Evolutionary conservation across 1,140 invertebrate genomes (phyloP), one percentile per base, ranked within the genome.

Genomic region (Rhopalosiphum maidis): DNA sequence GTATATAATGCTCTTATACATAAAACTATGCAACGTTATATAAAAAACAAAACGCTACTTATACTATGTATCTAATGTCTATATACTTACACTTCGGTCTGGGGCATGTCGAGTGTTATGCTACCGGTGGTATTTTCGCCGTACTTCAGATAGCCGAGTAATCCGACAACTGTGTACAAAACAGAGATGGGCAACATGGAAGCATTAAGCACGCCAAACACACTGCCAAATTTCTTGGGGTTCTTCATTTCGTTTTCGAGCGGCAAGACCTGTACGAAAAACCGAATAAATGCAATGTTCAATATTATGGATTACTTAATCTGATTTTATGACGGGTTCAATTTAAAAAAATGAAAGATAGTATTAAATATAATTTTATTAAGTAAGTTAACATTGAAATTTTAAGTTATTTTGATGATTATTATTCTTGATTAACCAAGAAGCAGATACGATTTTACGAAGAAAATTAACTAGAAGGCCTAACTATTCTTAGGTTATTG

Each of bases 181-280:
- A 96, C 94, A 6, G 97, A 96, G 68, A 98, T 97, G 5, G 96
- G 95, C 5, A 96, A 94, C 98, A 98, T 98, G 6, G 97, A 97
- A 2, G 96, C 95, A 94, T 98, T 98, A 5, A 98, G 94, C 0
- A 98, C 97, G 15, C 98, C 98, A 54, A 96, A 96, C 21, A 95
- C 95, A 30, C 96, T 96, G 0, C 96, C 96, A 95, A 98, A 98
- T 25, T 95, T 95, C 94, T 96, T 96, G 0, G 97, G 97, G 0
- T 96, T 96, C 94, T 97, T 97, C 98, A 98, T 98, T 95, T 98
- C 97, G 94, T 98, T 98, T 95, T 98, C 97, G 94, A 98, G 94
- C 0, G 98, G 98, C 95, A 98, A 96, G 82, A 98, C 97, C 97
- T 98, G 93, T 93, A 94, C 91, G 1, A 88, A 88, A 21, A 35